These are phyloP conservation scores for Ptilodon capucinus DNA, from an alignment of 2,888 invertebrate genomes.

Conservation along the genomic window DNA sequence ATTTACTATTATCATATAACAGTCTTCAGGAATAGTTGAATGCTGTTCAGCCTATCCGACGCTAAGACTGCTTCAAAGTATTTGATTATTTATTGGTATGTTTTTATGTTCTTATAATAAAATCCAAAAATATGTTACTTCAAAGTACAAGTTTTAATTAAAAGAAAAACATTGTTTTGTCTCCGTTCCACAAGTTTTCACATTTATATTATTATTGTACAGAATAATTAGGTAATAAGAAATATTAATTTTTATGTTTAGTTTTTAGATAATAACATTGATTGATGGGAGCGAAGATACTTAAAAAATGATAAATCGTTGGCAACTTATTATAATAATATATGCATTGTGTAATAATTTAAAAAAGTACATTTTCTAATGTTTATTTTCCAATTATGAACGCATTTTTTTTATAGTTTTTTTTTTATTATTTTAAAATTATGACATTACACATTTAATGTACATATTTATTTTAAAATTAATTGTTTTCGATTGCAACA, in stretches of 20 bases:
- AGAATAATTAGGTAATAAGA: constrained; percentile 44
- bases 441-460: constrained; percentile 18
- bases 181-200: constrained; percentile 40
- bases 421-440: constrained; percentile 13
- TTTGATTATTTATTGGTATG: too few relatives aligned
- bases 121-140: too few relatives aligned
- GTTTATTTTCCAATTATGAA: constrained; percentile 9
- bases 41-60: too few relatives aligned
- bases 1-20: too few relatives aligned
- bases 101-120: too few relatives aligned
- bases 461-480: constrained; percentile 32
- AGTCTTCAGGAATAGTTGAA: too few relatives aligned
- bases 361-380: constrained; percentile 14
- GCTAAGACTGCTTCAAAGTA: too few relatives aligned
- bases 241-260: constrained; percentile 37
- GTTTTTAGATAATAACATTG: constrained; percentile 23
- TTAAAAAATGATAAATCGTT: constrained; percentile 34
- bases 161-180: constrained; percentile 26
- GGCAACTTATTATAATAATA: constrained; percentile 6
- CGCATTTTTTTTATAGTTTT: constrained; percentile 13
- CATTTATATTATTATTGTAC: constrained; percentile 42
- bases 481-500: constrained; percentile 5
- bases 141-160: constrained; percentile 3
- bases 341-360: constrained; percentile 4
- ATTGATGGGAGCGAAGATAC: constrained; percentile 42